Base-by-base conservation (phyloP, 2,888 invertebrate genomes). In the Melieria picta region DNA sequence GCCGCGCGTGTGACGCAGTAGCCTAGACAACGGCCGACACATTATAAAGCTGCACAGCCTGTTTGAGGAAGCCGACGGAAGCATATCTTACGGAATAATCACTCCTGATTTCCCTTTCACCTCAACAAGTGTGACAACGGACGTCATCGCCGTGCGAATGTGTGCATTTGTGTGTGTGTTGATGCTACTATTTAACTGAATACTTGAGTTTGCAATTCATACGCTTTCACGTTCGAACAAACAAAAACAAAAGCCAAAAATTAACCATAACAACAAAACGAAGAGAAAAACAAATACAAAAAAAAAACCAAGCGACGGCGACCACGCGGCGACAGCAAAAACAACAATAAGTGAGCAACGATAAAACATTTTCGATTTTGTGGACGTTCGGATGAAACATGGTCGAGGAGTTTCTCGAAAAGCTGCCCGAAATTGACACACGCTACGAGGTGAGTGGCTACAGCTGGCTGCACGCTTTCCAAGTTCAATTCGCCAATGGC, bases 371-470 rank as follows among this genome's bases (percentile, higher is more conserved):
- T 30, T 30, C 30, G 30, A 30, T 73, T 63, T 56, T 47, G 5
- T 65, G 60, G 46, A 13, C 46, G 58, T 56, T 68, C 65, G 62
- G 42, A 66, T 70, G 72, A 77, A 84, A 78, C 75, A 86, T 86
- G 86, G 86, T 87, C 74, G 86, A 86, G 79, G 86, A 86, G 80
- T 87, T 86, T 79, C 80, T 87, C 72, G 84, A 87, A 79, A 86
- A 86, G 79, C 79, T 86, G 74, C 87, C 86, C 70, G 86, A 85
- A 79, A 86, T 85, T 76, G 86, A 85, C 77, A 85, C 85, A 76
- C 82, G 86, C 72, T 85, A 85, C 82, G 85, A 85, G 77, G 78
- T 78, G 72, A 78, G 69, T 56, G 4, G 10, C 16, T 9, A n/a
- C 56, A 10, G 1, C 1, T 7, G 30, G 30, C 30, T 30, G 30